These are phyloP conservation scores for Microplitis mediator DNA, from an alignment of 1,140 invertebrate genomes.

Conservation along the genomic window DNA sequence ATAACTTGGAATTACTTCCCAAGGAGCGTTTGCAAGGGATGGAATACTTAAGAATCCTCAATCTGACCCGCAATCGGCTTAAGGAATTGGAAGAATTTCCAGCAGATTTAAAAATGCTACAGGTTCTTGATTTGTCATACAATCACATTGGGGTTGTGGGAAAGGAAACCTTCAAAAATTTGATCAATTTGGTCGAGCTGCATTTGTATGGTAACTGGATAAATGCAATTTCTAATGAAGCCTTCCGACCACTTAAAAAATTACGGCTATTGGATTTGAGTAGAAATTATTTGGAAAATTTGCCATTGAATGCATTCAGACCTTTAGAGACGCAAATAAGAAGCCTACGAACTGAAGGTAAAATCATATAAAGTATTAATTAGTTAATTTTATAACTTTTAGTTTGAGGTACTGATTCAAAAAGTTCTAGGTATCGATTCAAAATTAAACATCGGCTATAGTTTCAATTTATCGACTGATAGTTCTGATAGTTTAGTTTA, in stretches of 20 bases:
- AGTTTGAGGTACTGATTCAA: too few species aligned
- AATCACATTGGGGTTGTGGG: slow-evolving; percentile 82
- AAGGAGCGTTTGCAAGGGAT: slow-evolving; percentile 84
- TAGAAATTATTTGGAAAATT: slow-evolving; percentile 81
- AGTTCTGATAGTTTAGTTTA: too few species aligned
- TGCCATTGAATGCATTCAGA: slow-evolving; percentile 77
- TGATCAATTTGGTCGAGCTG: slow-evolving; percentile 76
- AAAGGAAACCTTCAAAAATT: slow-evolving; percentile 76
- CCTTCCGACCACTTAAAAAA: slow-evolving; percentile 81
- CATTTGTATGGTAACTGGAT: slow-evolving; percentile 84
- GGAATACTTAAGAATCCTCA: slow-evolving; percentile 72
- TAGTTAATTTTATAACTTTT: too few species aligned
- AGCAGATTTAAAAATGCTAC: slow-evolving; percentile 74
- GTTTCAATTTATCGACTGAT: too few species aligned
- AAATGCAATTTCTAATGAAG: slow-evolving; percentile 75
- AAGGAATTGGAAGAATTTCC: slow-evolving; percentile 85
- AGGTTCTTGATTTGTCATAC: slow-evolving; percentile 80
- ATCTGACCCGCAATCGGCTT: slow-evolving; percentile 82
- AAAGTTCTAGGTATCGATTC: too few species aligned
- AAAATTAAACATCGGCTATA: too few species aligned
- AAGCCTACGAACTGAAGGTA: slow-evolving; percentile 78
- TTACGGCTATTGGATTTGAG: slow-evolving; percentile 81
- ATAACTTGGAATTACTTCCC: slow-evolving; percentile 83
- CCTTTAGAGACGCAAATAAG: slow-evolving; percentile 82
- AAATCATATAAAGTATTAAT: slow-evolving; percentile 32